Base-by-base conservation (phyloP, 2,113 vertebrate genomes). In the Leptobrachium leishanense region DNA sequence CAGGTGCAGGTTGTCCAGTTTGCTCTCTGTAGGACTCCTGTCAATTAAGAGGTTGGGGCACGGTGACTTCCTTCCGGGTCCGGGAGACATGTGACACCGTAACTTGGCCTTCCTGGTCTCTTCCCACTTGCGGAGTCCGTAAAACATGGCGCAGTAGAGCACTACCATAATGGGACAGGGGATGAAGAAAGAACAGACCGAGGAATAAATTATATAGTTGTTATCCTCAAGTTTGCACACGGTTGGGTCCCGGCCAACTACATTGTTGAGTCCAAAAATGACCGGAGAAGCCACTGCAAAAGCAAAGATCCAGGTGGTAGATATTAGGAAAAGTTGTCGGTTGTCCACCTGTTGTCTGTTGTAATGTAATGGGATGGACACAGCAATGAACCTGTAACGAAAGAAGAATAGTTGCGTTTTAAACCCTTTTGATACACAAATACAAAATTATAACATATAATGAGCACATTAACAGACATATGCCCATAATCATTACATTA, bases 151-250 rank as follows among this genome's bases (percentile, higher is more conserved):
- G 1, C 93, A 93, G 89, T 96, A 98, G 44, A 99, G 94, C 79
- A 98, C 87, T 72, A 99, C 88, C 97, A 98, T 96, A 85, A 97
- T 88, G 31, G 96, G 97, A 77, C 97, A 98, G 13, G 97, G 97
- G 82, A 99, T 91, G 88, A 98, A 95, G 88, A 98, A 98, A 85
- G 97, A 98, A 86, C 97, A 98, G 62, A 97, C 87, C 2, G 96
- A 98, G 4, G 97, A 98, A 75, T 95, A 97, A 1, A 98, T 88
- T 0, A 98, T 90, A 53, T 97, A 98, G 89, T 92, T 94, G 84
- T 95, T 86, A 85, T 96, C 92, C 86, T 98, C 97, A 83, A 99
- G 91, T 83, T 94, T 94, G 85, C 97, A 99, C 83, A 90, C 87
- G 7, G 85, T 86, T 9, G 94, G 91, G 81, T 98, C 90, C 31